Conservation (phyloP, 2,888 invertebrate species). For the Pyrocoelia pectoralis region DNA sequence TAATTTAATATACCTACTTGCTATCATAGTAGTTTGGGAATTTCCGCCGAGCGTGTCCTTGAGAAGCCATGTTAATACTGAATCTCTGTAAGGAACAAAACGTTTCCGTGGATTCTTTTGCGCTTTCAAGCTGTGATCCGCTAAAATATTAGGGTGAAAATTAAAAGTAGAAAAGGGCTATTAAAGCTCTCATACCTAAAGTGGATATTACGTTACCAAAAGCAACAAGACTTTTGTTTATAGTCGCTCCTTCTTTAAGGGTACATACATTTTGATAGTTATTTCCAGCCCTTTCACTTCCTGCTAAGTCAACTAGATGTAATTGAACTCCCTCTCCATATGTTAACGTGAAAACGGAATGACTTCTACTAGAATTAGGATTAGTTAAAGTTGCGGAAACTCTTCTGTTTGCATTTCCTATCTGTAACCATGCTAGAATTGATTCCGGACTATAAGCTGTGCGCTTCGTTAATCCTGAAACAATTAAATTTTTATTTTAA, state of each 20-base stretch:
- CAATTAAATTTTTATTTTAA: background rate
- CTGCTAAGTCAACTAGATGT: constrained; percentile 71
- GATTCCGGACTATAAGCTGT: constrained; percentile 65
- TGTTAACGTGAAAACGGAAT: constrained; percentile 74
- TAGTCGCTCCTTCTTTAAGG: constrained; percentile 72
- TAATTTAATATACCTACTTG: constrained; percentile 69
- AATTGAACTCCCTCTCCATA: constrained; percentile 70
- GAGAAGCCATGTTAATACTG: constrained; percentile 81
- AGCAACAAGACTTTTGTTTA: constrained; percentile 82
- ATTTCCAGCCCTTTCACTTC: constrained; percentile 70
- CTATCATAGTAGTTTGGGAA: constrained; percentile 79
- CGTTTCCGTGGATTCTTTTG: constrained; percentile 52
- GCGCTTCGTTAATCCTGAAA: constrained; percentile 70
- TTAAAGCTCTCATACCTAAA: constrained; percentile 63
- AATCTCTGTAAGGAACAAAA: constrained; percentile 82
- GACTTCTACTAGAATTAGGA: constrained; percentile 75
- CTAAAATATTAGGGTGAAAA: constrained; percentile 48
- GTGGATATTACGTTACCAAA: constrained; percentile 84
- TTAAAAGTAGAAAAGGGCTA: background rate
- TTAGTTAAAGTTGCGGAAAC: constrained; percentile 78
- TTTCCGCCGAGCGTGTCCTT: constrained; percentile 84
- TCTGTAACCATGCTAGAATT: constrained; percentile 66
- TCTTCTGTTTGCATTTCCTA: constrained; percentile 69
- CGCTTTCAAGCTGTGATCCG: constrained; percentile 56
- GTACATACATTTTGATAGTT: constrained; percentile 59